These are phyloP conservation scores for Pampusana beccarii DNA, from an alignment of 2,113 vertebrate species.

Conservation along the genomic window DNA sequence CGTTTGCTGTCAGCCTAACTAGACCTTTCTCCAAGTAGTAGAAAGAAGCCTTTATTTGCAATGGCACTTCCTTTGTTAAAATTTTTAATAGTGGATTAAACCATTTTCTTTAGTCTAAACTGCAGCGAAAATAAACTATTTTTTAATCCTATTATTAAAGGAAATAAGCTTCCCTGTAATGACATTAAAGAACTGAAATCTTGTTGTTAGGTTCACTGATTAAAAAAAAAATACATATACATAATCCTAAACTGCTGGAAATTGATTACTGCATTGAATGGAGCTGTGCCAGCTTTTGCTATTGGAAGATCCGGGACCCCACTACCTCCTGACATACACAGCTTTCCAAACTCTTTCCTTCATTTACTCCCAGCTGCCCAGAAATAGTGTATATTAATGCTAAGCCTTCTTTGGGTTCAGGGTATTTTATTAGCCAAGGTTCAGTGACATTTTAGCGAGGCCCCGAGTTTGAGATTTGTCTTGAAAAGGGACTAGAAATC, in stretches of 20 bases:
- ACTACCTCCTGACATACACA: not conserved
- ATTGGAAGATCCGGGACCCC: not conserved
- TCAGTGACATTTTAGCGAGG: not conserved
- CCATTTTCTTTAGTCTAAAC: not conserved
- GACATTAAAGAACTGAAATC: not conserved
- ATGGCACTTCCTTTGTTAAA: not conserved
- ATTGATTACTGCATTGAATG: not conserved
- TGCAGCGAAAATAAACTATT: not conserved
- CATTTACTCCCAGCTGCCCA: not conserved
- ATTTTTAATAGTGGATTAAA: not conserved
- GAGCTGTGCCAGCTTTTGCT: not conserved
- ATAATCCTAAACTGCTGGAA: not conserved
- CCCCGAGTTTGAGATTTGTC: not conserved
- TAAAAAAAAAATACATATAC: accelerated
- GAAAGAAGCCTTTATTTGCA: not conserved
- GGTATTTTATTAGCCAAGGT: not conserved
- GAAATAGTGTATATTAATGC: not conserved
- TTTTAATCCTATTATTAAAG: not conserved
- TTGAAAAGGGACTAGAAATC: not conserved
- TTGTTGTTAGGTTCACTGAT: not conserved
- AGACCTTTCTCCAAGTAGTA: not conserved
- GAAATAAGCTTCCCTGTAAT: not conserved
- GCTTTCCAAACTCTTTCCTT: not conserved
- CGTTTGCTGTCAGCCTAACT: not conserved
- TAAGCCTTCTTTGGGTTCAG: not conserved